phyloP scores from a whole-genome alignment of 2,888 invertebrate species.

The Nipponacmea schrenckii region DNA sequence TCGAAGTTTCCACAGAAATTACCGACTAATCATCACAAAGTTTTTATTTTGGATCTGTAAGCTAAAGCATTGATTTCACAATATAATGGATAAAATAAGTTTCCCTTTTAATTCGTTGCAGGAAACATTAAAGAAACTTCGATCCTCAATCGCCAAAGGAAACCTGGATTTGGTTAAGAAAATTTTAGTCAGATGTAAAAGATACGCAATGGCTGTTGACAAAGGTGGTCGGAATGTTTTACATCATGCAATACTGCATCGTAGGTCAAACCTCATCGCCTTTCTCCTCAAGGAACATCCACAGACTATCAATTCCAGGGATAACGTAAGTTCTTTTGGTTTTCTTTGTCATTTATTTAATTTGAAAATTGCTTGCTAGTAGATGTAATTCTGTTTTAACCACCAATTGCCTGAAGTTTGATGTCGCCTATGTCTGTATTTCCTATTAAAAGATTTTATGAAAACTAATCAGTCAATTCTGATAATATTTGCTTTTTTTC shows the following conservation, averaged over 20 bases:
- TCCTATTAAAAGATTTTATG: no score
- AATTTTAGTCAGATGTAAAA: slow-evolving; percentile 43
- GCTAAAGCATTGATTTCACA: no score
- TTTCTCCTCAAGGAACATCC: slow-evolving; percentile 53
- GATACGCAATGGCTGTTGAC: slow-evolving; percentile 51
- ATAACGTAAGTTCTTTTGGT: slow-evolving; percentile 50
- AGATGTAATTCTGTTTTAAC: no score
- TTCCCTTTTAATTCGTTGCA: slow-evolving; percentile 31
- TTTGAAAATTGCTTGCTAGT: no score
- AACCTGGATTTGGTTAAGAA: slow-evolving; percentile 48
- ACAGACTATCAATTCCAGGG: slow-evolving; percentile 51
- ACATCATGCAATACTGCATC: slow-evolving; percentile 59
- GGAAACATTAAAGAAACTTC: slow-evolving; percentile 51
- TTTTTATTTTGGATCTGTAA: no score
- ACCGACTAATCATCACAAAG: no score
- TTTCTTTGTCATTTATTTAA: neutral
- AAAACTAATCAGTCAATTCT: no score
- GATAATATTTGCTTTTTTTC: no score
- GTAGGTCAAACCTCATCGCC: slow-evolving; percentile 47
- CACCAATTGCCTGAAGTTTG: no score
- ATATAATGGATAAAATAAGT: no score
- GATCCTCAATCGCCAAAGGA: slow-evolving; percentile 48
- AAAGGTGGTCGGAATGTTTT: slow-evolving; percentile 60
- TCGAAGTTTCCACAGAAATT: no score
- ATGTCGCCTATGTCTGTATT: no score